Evolutionary conservation across 2,888 invertebrate species (phyloP).

Genomic region (Pimpla rufipes): DNA sequence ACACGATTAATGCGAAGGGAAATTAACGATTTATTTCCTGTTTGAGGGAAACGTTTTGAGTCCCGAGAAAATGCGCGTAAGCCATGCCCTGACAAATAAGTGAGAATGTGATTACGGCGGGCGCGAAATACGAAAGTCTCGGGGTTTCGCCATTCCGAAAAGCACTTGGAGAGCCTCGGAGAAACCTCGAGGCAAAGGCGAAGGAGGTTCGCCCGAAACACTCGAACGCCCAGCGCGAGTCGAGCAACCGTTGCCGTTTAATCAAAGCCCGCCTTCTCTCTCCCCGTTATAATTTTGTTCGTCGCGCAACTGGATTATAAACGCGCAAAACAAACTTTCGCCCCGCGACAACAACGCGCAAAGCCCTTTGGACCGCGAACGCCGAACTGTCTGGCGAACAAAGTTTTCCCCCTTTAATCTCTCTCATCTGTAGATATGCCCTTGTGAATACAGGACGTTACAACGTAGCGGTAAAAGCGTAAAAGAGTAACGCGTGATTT

Average conservation of each 20-base stretch:
- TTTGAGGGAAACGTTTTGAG: conserved; percentile 47
- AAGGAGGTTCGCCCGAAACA: conserved; percentile 20
- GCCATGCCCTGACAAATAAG: conserved; percentile 76
- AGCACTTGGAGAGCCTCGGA: conserved; percentile 58
- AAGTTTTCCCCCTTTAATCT: conserved; percentile 60
- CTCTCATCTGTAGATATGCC: conserved; percentile 70
- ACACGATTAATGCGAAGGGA: conserved; percentile 54
- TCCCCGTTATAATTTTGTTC: conserved; percentile 49
- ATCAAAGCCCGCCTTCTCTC: conserved; percentile 35
- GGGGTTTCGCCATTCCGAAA: conserved; percentile 52
- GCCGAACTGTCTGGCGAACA: conserved; percentile 47
- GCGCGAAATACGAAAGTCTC: conserved; percentile 45
- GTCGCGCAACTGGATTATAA: conserved; percentile 56
- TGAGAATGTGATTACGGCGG: conserved; percentile 76
- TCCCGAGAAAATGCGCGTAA: conserved; percentile 62
- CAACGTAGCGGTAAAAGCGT: conserved; percentile 40
- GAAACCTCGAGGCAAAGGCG: conserved; percentile 32
- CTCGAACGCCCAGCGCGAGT: conserved; percentile 19
- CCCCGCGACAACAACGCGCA: conserved; percentile 37
- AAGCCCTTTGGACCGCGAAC: conserved; percentile 20
- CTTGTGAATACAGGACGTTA: conserved; percentile 70
- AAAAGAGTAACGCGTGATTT: conserved; percentile 60
- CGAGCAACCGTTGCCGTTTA: conserved; percentile 47
- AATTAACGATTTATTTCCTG: too few species aligned
- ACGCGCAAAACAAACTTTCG: conserved; percentile 52